Percentiles rank a stretch among this genome's conserved stretches.
Evolutionary conservation across 1,140 invertebrate species (phyloP).

Genomic region (Dendroctonus ponderosae): DNA sequence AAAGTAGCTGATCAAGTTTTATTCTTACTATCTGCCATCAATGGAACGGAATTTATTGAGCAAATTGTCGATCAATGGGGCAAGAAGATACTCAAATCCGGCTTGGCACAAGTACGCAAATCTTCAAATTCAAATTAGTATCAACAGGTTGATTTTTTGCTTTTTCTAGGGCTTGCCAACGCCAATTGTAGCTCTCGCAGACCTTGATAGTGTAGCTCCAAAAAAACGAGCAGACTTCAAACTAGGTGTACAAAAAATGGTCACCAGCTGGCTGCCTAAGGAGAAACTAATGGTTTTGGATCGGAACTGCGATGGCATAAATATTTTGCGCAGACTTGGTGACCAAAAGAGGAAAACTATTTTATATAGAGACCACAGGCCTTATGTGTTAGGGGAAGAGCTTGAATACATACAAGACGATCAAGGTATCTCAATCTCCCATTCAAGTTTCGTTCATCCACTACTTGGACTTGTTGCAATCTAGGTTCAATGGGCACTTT

Average conservation of each 20-base stretch:
- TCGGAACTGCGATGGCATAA: conserved; percentile 72
- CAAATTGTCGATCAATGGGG: conserved; percentile 74
- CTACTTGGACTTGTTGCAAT: background rate
- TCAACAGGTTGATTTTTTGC: background rate
- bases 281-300: conserved; percentile 80
- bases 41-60: conserved; percentile 51
- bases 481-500: conserved; percentile 64
- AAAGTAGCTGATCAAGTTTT: conserved; percentile 83
- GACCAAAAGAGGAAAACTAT: conserved; percentile 76
- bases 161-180: conserved; percentile 68
- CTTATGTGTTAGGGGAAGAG: conserved; percentile 79
- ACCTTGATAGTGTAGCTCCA: conserved; percentile 67
- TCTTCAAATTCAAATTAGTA: background rate
- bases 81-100: conserved; percentile 67
- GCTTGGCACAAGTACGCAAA: conserved; percentile 65
- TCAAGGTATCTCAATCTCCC: conserved; percentile 45
- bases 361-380: conserved; percentile 72
- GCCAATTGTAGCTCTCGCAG: conserved; percentile 72
- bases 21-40: conserved; percentile 67
- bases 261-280: conserved; percentile 77
- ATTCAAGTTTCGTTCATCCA: background rate
- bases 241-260: conserved; percentile 69
- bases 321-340: conserved; percentile 76
- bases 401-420: conserved; percentile 64
- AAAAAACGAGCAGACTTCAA: conserved; percentile 75